Evolutionary conservation across 2,797 vertebrate genomes (phyloP), one percentile per base, ranked within the genome.

Genomic region (Dermochelys coriacea): DNA sequence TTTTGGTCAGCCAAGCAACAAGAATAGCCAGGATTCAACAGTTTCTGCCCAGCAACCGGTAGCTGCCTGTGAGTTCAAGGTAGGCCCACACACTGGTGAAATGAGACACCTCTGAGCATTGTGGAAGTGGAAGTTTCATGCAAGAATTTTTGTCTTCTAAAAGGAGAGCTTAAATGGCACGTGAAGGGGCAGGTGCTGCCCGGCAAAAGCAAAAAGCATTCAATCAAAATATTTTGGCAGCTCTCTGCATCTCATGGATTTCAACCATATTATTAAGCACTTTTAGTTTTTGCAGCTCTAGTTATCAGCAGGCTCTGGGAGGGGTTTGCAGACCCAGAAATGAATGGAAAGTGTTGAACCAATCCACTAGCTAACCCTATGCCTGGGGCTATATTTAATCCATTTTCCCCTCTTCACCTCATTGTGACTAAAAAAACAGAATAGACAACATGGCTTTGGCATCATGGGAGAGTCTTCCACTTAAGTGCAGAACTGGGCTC

Each of bases 191-290:
- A 97, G 90, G 68, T 91, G 64, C 52, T 96, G 86, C 14, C 7
- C 45, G 89, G 90, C 78, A 74, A 96, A 97, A 95, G 52, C 31
- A 88, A 91, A 81, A 92, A 93, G n/a, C 1, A 0, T 9, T 92
- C 90, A 51, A 79, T 91, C 54, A 93, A 93, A 61, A 86, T 8
- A 4, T 93, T 95, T 41, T 96, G 85, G 82, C 87, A 94, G 90
- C 45, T 54, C 15, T 55, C 61, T 93, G 41, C 85, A 61, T 3
- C 88, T 49, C 27, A 47, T 25, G 71, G 89, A 89, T 52, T 49
- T 79, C 89, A 94, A 7, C 21, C 45, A 59, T 50, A 0, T 71
- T 80, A 71, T 25, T 57, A 8, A 12, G 45, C 18, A 57, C 78
- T 83, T 45, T 90, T 93, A 55, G 7, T 96, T 91, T 90, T 88